phyloP scores from a whole-genome alignment of 1,140 invertebrate genomes.

The Pseudomyrmex concolor region DNA sequence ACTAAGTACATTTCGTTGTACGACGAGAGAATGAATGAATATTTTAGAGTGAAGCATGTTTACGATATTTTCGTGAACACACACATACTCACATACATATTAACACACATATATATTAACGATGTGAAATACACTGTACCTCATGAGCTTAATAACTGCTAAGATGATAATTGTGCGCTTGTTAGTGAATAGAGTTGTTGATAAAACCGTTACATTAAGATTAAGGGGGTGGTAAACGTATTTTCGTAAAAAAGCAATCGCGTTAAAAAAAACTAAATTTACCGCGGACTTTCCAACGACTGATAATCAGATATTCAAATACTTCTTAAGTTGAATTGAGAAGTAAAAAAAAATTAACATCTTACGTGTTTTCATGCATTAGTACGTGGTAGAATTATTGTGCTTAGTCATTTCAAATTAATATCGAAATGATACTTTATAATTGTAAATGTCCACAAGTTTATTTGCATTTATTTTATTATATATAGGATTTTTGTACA shows the following conservation, averaged over 20 bases:
- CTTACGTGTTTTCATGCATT: too few species aligned
- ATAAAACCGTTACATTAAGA: constrained; percentile 61
- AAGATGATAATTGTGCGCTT: constrained; percentile 68
- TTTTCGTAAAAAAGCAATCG: constrained; percentile 20
- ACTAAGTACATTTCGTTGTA: constrained; percentile 39
- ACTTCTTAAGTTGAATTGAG: constrained; percentile 13
- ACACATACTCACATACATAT: neutral
- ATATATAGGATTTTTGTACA: too few species aligned
- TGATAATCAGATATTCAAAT: neutral
- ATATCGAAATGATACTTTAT: too few species aligned
- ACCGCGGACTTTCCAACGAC: neutral
- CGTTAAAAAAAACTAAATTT: neutral
- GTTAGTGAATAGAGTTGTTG: constrained; percentile 65
- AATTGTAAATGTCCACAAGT: too few species aligned
- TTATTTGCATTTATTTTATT: too few species aligned
- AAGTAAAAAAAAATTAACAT: neutral
- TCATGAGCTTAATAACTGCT: constrained; percentile 72
- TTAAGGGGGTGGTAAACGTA: constrained; percentile 31
- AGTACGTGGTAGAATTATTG: too few species aligned
- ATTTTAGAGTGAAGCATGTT: constrained; percentile 34
- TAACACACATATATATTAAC: constrained; percentile 38
- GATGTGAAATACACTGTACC: constrained; percentile 67
- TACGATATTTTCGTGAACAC: neutral
- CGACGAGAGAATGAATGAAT: constrained; percentile 9
- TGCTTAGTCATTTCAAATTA: too few species aligned